phyloP scores from a whole-genome alignment of 2,113 vertebrate species.

The Eretmochelys imbricata region DNA sequence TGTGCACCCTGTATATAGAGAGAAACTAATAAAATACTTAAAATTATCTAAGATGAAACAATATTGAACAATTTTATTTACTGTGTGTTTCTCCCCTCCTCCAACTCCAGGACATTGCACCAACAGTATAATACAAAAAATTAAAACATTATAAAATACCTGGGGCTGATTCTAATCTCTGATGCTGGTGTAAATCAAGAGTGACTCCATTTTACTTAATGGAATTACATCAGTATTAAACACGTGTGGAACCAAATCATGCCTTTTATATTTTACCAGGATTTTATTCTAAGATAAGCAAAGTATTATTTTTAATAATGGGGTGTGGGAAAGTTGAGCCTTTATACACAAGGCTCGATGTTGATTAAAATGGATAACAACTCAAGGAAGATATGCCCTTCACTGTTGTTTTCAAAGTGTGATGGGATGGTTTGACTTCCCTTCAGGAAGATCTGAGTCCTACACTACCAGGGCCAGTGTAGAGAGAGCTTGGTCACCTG shows the following conservation, averaged over 20 bases:
- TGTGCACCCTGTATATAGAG: neutral
- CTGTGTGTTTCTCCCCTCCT: neutral
- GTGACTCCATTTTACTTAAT: neutral
- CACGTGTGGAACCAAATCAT: neutral
- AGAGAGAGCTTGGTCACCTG: rapidly evolving
- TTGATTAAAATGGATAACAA: neutral
- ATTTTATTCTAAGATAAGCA: neutral
- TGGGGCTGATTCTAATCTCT: neutral
- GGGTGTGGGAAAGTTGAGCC: neutral
- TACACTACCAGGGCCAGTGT: neutral
- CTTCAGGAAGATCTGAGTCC: neutral
- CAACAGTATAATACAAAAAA: neutral
- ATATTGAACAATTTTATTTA: neutral
- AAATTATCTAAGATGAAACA: neutral
- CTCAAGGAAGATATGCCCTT: neutral
- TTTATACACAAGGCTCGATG: neutral
- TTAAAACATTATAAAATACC: neutral
- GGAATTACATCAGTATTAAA: neutral
- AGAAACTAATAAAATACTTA: neutral
- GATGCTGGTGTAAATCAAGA: neutral
- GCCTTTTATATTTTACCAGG: neutral
- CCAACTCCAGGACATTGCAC: too few species aligned
- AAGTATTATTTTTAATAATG: neutral
- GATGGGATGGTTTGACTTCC: neutral
- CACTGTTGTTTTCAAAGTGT: neutral